A percentile compares a stretch with the other conserved stretches of the same genome.
Conservation (phyloP, 1,140 invertebrate species). For the Thaumetopoea pityocampa region DNA sequence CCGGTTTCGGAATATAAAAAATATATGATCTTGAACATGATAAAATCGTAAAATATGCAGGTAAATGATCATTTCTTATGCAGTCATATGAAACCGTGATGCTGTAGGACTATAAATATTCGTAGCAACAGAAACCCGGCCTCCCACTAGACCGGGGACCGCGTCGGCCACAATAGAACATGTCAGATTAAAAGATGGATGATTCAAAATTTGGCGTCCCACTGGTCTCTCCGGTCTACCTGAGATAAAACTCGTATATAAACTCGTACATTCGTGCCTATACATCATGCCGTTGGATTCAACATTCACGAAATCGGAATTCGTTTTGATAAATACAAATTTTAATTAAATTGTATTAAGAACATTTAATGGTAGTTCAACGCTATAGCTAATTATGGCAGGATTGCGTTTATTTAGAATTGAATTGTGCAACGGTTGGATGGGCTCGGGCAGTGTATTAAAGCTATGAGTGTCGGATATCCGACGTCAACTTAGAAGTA, state of each 20-base stretch:
- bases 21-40: background rate
- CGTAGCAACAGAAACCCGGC: conserved; percentile 16
- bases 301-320: conserved; percentile 22
- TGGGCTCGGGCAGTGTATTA: conserved; percentile 49
- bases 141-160: conserved; percentile 38
- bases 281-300: background rate
- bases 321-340: conserved; percentile 28
- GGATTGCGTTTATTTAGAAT: conserved; percentile 63
- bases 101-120: conserved; percentile 16
- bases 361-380: conserved; percentile 48
- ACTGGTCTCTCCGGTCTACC: conserved; percentile 33
- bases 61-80: conserved; percentile 12
- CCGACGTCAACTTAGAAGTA: conserved; percentile 53
- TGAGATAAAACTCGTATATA: conserved; percentile 31
- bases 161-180: conserved; percentile 51
- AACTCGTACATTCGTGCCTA: conserved; percentile 2
- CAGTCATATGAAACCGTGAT: conserved; percentile 11
- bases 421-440: conserved; percentile 55
- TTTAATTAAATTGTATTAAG: conserved; percentile 45
- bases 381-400: conserved; percentile 58
- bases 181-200: conserved; percentile 70
- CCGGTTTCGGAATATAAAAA: no score
- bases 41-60: conserved; percentile 6
- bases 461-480: conserved; percentile 64
- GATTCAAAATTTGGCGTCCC: conserved; percentile 47